Evolutionary conservation across 2,113 vertebrate species (phyloP).

Genomic region (Taxidea taxus): DNA sequence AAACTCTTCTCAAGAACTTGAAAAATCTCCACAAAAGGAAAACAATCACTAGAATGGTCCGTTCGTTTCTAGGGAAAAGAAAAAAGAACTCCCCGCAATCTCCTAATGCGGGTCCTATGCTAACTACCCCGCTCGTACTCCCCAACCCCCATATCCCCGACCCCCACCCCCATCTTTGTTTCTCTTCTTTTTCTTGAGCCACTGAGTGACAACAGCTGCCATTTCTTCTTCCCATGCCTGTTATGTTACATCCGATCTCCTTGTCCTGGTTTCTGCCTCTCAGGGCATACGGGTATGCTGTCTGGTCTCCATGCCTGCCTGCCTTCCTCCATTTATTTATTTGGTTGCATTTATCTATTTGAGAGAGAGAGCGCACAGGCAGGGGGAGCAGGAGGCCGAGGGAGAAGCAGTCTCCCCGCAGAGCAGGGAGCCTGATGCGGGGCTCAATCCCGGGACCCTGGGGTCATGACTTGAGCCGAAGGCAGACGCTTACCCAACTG

Average conservation of each 20-base stretch:
- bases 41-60: not conserved
- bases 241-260: not conserved
- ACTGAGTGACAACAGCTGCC: not conserved
- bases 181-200: not conserved
- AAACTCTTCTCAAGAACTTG: not conserved
- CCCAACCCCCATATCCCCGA: no score
- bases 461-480: no score
- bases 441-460: no score
- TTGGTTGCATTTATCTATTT: no score
- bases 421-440: no score
- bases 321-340: no score
- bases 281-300: not conserved
- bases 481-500: not conserved
- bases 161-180: not conserved
- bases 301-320: not conserved
- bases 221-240: not conserved
- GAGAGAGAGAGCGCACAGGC: no score
- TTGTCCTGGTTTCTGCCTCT: not conserved
- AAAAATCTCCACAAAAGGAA: not conserved
- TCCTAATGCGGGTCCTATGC: not conserved
- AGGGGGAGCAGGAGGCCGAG: no score
- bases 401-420: no score
- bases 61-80: not conserved
- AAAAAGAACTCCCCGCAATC: not conserved
- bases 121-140: no score